A percentile compares a stretch with the other conserved stretches of the same genome.
phyloP scores from a whole-genome alignment of 2,113 vertebrate genomes.

The Chauna torquata region DNA sequence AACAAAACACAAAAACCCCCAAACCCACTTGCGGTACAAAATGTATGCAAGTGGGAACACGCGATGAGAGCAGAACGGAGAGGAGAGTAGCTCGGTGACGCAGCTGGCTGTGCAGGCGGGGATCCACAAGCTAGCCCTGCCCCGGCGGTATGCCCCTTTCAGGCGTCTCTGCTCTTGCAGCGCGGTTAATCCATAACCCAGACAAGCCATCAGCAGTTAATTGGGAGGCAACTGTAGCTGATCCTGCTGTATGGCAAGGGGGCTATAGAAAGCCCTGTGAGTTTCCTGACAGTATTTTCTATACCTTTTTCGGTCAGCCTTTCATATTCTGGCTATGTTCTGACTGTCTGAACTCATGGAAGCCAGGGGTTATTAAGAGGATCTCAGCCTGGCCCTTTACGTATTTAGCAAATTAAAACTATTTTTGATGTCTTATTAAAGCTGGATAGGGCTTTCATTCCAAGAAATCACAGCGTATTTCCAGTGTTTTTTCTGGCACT shows the following conservation, averaged over 20 bases:
- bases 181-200: not conserved
- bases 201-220: not conserved
- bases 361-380: not conserved
- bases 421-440: not conserved
- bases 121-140: not conserved
- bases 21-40: not conserved
- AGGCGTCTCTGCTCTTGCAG: not conserved
- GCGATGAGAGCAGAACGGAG: not conserved
- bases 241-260: not conserved
- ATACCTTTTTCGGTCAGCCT: not conserved
- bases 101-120: fast-evolving
- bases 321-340: not conserved
- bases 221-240: not conserved
- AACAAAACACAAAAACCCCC: not conserved
- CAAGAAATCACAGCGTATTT: not conserved
- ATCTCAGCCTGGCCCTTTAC: not conserved
- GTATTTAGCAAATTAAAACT: not conserved
- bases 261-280: not conserved
- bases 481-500: not conserved
- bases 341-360: not conserved
- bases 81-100: not conserved
- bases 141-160: not conserved
- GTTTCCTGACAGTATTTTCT: not conserved
- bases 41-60: not conserved
- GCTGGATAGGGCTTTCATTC: not conserved